Base-by-base conservation (phyloP, 2,113 vertebrate species). In the Microcebus tavaratra region DNA sequence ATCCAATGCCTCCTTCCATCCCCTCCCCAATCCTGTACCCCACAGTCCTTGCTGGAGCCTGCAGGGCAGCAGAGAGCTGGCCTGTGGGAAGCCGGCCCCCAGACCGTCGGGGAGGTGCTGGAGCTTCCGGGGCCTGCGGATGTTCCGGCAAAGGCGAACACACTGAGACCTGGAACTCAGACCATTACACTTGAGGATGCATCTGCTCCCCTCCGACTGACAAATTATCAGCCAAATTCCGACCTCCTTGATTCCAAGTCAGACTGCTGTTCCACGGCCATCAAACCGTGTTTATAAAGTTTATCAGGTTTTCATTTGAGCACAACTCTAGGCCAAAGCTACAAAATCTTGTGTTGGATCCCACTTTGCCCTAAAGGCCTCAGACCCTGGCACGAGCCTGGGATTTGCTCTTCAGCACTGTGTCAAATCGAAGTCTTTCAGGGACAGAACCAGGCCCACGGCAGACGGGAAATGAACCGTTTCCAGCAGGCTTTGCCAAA, bases 261-360 rank as follows among this genome's bases (percentile, higher is more conserved):
- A 68, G n/a, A 72, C 50, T 82, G 76, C 48, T 75, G 75, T 87
- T 91, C 42, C 42, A 23, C 20, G 88, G 57, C 13, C 50, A 81
- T 55, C 82, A 68, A 85, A 67, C 39, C 72, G 42, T 63, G 70
- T 93, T 89, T 94, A 89, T 67, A 65, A 83, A 79, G 63, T 90
- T 55, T 34, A 88, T 84, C 63, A 67, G 25, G 45, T 91, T 96
- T 96, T 90, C 42, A 88, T 59, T 72, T 75, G 63, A 78, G 48
- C 34, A 84, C 83, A 57, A 55, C 61, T 89, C 25, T 18, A 57
- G 48, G 65, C 75, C 9, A 73, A 67, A 92, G 31, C 31, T 29
- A 29, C 25, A 65, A 11, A 81, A 13, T 45, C 36, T 72, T 89
- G 59, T 75, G 2, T 12, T 79, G 79, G 57, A 29, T 84, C 68